Base-by-base conservation (phyloP, 1,140 invertebrate genomes). In the Achroia grisella region DNA sequence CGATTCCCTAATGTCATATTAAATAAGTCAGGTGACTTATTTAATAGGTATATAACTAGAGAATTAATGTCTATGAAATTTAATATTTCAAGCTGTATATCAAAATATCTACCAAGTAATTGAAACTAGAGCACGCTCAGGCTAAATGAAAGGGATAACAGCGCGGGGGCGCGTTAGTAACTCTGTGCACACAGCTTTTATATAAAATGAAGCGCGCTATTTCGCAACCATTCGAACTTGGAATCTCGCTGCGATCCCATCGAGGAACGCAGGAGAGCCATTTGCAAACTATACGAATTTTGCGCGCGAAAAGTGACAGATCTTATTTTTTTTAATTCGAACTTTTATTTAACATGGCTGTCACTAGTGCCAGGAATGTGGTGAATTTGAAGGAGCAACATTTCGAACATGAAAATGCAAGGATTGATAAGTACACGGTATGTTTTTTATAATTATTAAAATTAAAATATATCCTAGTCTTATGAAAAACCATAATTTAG, bases 371-470 rank as follows among this genome's bases (percentile, higher is more conserved):
- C 37, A 76, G 73, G 55, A 71, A 55, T 40, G 71, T 81, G 60
- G 65, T 84, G 61, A 71, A 70, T 48, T 63, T 84, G 48, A 81
- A 84, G 53, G 74, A 82, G 55, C 78, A 78, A 29, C 80, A 71
- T 53, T 84, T 81, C 49, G 67, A 74, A 46, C 70, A 62, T 53
- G 74, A 81, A 56, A 74, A 74, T 68, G 65, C 67, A 15, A 60
- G 75, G 58, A 73, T 78, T 64, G 54, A 77, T 47, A 83, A 83
- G 63, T 83, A 83, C 43, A 80, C 79, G 63, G 79, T 83, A 63
- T 68, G 47, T 73, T 32, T 42, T 36, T 47, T 40, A 42, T 48
- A 23, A 23, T 3, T 6, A 23, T 3, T 6, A 23, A 2, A 23
- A 23, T 23, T 3, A 23, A 23, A 23, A 23, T 23, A 3, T 3